Base-by-base conservation (phyloP, 2,797 vertebrate species). In the Crenuchus spilurus region DNA sequence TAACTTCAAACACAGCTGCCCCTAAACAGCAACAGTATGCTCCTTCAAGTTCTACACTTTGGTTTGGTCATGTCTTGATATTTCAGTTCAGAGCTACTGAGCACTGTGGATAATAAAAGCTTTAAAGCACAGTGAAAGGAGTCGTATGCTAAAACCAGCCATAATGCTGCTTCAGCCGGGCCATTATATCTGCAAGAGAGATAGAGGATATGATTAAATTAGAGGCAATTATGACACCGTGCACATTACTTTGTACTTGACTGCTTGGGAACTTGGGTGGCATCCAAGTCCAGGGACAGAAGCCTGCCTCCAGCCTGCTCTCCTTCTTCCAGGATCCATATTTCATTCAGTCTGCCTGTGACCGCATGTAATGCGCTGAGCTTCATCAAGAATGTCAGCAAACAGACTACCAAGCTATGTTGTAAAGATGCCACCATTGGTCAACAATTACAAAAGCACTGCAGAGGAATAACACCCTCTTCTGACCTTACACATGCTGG, bases 241-340 rank as follows among this genome's bases (percentile, higher is more conserved):
- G 61, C 61, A 70, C 67, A 70, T 81, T 78, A 72, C 72, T 76
- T 28, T 51, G 41, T 57, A 69, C 62, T 79, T 66, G 55, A 67
- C 74, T 42, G 41, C 54, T 72, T 62, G 73, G 58, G 63, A 78
- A 75, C 44, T 75, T 75, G 68, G 63, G 72, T 64, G 57, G 64
- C 33, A 42, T 79, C 66, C 70, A 78, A 76, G n/a, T 33, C 5
- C 42, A 75, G 64, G 70, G 70, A 78, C 63, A 68, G 58, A 61
- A 64, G 35, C 51, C 61, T 46, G 66, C 54, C 54, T 66, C 18
- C 58, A 57, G 20, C 42, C 26, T 49, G 37, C 52, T 57, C 46
- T 42, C 26, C 31, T 51, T 70, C 41, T 41, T 42, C 42, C 65
- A 70, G 35, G 28, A 46, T 70, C 26, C 60, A 42, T 64, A 61